Percentiles rank a stretch among this genome's conserved stretches.
These are phyloP conservation scores for Rhagium mordax DNA, from an alignment of 2,888 invertebrate genomes.

Conservation along the genomic window DNA sequence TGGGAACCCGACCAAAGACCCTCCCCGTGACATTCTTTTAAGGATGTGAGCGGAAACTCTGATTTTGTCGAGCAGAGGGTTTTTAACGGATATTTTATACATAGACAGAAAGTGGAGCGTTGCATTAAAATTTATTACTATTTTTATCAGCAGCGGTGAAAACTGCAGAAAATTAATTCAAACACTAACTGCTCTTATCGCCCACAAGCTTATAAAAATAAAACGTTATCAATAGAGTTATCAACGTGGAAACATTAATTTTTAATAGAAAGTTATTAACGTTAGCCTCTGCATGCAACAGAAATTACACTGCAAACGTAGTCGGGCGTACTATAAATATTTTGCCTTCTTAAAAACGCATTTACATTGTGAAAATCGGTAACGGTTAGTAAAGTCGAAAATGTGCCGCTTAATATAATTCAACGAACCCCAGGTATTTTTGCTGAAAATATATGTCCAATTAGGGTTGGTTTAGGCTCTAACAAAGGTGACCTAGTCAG, in stretches of 20 bases:
- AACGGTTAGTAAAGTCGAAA: conserved; percentile 43
- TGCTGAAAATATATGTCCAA: conserved; percentile 61
- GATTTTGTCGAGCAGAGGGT: conserved; percentile 2
- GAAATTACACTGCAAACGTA: too few relatives aligned
- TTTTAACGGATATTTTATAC: background rate
- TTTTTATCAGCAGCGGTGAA: background rate
- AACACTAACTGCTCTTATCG: conserved; percentile 5
- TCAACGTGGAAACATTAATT: background rate
- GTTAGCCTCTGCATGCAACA: background rate
- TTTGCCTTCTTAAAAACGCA: conserved; percentile 7
- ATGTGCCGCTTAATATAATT: conserved; percentile 30
- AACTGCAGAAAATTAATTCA: background rate
- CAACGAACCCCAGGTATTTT: conserved; percentile 60
- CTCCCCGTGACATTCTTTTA: conserved; percentile 10
- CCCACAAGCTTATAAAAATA: conserved; percentile 10
- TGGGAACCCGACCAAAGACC: conserved; percentile 18
- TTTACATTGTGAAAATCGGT: conserved; percentile 27
- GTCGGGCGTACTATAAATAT: conserved; percentile 8
- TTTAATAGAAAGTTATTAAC: conserved; percentile 17
- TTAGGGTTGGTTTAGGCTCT: conserved; percentile 63
- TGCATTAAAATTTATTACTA: too few relatives aligned
- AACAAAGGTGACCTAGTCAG: conserved; percentile 66
- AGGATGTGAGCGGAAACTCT: conserved; percentile 5
- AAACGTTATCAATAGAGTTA: background rate
- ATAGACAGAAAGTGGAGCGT: background rate